Evolutionary conservation across 2,888 invertebrate species (phyloP), one percentile per base, ranked within the genome.

Genomic region (Timandra comae): DNA sequence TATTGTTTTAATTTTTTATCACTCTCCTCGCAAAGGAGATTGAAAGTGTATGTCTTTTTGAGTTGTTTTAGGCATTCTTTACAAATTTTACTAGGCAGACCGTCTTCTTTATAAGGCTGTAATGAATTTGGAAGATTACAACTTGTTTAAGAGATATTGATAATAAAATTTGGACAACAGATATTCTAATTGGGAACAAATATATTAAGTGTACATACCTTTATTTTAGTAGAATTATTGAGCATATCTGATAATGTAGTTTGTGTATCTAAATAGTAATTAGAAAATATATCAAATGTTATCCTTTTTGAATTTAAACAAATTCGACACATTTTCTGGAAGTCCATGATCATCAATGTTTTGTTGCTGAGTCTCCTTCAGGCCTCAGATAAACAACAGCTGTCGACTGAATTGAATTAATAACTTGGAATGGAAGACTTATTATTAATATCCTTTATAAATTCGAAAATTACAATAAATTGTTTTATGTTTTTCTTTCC

Each of bases 181-280:
- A 16, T 16, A 16, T n/a, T n/a, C n/a, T n/a, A n/a, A n/a, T n/a
- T n/a, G n/a, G n/a, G n/a, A n/a, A n/a, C n/a, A n/a, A n/a, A n/a
- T n/a, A n/a, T n/a, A n/a, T n/a, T n/a, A n/a, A n/a, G n/a, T n/a
- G n/a, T 16, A 43, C 35, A 32, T 63, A 84, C 84, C 70, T 71
- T 72, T 12, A 81, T 35, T 62, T 74, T 75, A 16, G 82, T 84
- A 41, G 76, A 82, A 30, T 49, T 56, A 11, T 63, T 52, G 16
- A 85, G 42, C 78, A 85, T 80, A 42, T 80, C 81, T 31, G 65
- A 52, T 38, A 75, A 82, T 13, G 70, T 53, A 35, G 57, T 71
- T 27, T 74, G 72, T 40, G 58, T 67, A 63, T 81, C 80, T 19
- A 52, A 38, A 49, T 70, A 72, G 47, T 58, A 74, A 60, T 63